phyloP scores from a whole-genome alignment of 2,113 vertebrate genomes.

The Oryzias celebensis region DNA sequence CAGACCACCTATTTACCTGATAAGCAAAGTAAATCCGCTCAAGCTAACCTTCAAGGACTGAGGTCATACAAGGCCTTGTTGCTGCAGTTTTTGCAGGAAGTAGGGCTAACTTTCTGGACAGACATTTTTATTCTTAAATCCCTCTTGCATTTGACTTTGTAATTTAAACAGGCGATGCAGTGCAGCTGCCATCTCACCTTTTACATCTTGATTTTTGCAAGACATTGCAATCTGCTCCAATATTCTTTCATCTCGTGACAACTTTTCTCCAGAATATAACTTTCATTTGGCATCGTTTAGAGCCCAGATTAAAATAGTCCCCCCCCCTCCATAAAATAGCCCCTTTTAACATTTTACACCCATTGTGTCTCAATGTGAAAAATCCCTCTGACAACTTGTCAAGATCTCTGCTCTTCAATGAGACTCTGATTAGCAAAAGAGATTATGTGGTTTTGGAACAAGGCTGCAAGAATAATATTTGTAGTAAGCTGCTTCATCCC shows the following conservation, averaged over 20 bases:
- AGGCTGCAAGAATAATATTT: constrained; percentile 25
- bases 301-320: no score
- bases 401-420: constrained; percentile 20
- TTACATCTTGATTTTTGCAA: no score
- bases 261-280: no score
- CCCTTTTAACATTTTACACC: no score
- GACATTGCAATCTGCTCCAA: no score
- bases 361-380: neutral
- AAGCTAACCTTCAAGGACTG: constrained; percentile 53
- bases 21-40: constrained; percentile 54
- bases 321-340: no score
- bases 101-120: constrained; percentile 1
- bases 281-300: no score
- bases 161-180: neutral
- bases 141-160: neutral
- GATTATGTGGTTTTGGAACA: constrained; percentile 12
- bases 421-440: constrained; percentile 10
- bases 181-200: neutral
- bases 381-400: constrained; percentile 8
- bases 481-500: constrained; percentile 19
- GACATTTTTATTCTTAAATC: neutral
- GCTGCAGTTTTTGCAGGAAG: constrained; percentile 4
- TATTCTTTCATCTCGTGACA: no score
- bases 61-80: constrained; percentile 23
- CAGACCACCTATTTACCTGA: constrained; percentile 48